A percentile compares a stretch with the other conserved stretches of the same genome.
These are phyloP conservation scores for Chironomus striatipennis DNA, from an alignment of 1,140 invertebrate genomes.

Conservation along the genomic window DNA sequence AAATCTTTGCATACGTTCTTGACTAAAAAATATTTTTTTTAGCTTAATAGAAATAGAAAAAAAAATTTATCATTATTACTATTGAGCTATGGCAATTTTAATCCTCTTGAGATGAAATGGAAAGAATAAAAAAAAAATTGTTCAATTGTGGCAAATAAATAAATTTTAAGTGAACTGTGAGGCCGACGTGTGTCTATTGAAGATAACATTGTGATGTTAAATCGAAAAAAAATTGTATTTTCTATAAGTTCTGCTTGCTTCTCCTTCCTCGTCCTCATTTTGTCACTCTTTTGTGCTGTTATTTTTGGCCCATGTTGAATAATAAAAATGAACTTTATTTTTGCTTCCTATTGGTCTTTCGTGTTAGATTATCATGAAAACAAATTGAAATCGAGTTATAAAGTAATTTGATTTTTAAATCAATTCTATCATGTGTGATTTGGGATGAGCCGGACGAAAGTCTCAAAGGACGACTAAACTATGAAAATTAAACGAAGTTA, in stretches of 20 bases:
- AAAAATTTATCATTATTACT: neutral
- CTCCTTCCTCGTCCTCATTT: neutral
- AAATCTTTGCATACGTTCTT: too few species aligned
- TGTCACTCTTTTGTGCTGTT: neutral
- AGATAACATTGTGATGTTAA: constrained; percentile 3
- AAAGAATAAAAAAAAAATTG: neutral
- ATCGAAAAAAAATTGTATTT: neutral
- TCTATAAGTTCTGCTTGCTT: neutral
- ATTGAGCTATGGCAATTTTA: neutral
- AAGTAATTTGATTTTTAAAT: constrained; percentile 10
- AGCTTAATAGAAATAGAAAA: neutral
- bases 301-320: too few species aligned
- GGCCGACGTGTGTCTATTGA: neutral
- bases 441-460: too few species aligned
- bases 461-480: too few species aligned
- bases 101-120: neutral
- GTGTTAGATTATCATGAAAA: neutral
- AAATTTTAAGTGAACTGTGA: neutral
- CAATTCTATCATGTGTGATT: neutral
- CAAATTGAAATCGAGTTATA: neutral
- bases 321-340: too few species aligned
- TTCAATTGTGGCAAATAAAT: neutral
- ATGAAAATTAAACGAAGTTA: too few species aligned
- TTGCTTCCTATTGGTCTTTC: neutral
- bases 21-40: too few species aligned